Evolutionary conservation across 2,797 vertebrate genomes (phyloP).

Genomic region (Ibycter americanus): DNA sequence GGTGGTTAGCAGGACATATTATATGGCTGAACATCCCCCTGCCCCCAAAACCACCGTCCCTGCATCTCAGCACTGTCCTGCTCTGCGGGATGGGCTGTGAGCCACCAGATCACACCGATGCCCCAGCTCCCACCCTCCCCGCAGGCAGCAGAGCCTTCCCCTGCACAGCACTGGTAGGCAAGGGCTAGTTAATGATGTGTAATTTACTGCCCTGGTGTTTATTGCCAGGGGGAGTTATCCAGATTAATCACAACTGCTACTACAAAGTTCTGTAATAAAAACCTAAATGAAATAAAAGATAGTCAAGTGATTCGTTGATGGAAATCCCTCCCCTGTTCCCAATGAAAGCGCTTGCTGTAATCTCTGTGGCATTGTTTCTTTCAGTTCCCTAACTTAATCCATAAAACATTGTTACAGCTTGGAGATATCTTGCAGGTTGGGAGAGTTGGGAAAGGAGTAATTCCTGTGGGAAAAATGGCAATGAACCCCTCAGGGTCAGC

Average conservation of each 20-base stretch:
- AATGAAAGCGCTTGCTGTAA: background rate
- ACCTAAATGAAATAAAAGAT: background rate
- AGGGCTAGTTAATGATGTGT: background rate
- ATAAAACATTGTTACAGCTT: background rate
- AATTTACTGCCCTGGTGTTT: background rate
- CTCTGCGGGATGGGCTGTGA: accelerated
- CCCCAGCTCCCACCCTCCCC: background rate
- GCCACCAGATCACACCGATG: accelerated
- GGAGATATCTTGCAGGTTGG: background rate
- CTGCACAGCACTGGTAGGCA: background rate
- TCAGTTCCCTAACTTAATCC: background rate
- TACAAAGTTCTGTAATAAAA: background rate
- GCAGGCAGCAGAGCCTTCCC: background rate
- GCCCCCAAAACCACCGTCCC: background rate
- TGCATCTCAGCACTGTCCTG: background rate
- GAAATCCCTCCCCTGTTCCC: background rate
- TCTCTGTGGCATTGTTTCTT: background rate
- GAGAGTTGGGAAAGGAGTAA: background rate
- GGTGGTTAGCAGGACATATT: background rate
- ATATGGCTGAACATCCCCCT: background rate
- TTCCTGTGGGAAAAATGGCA: background rate
- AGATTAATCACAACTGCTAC: slow-evolving; percentile 5
- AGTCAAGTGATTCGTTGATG: background rate
- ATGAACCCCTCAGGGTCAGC: background rate
- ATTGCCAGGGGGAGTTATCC: background rate